Conservation (phyloP, 2,113 vertebrate species). For the Serilophus lunatus region DNA sequence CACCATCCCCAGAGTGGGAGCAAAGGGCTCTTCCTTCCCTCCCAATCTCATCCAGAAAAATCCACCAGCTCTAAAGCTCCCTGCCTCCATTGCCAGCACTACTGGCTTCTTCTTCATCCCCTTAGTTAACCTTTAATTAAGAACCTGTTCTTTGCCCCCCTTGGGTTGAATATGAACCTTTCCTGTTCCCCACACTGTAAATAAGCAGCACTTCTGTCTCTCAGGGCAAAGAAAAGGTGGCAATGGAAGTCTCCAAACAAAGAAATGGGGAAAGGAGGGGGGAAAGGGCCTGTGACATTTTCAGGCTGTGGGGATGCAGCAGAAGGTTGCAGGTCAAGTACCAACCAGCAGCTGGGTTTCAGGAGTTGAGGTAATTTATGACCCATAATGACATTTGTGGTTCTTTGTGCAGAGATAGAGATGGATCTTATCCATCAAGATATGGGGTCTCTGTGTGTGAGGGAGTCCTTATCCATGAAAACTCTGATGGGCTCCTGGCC, state of each 20-base stretch:
- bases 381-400: background rate
- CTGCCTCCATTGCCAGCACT: accelerated
- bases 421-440: background rate
- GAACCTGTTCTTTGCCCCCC: background rate
- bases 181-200: background rate
- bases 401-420: background rate
- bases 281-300: background rate
- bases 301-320: background rate
- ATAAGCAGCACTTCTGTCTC: accelerated
- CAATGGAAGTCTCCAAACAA: background rate
- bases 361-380: background rate
- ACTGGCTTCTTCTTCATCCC: background rate
- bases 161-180: accelerated
- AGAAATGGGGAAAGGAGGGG: background rate
- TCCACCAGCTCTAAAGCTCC: background rate
- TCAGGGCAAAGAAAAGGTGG: background rate
- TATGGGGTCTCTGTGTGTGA: accelerated
- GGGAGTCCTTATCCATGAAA: accelerated
- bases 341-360: background rate
- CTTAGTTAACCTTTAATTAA: background rate
- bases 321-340: background rate
- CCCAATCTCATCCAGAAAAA: background rate
- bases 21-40: background rate
- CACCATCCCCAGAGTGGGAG: background rate
- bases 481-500: accelerated